Evolutionary conservation across 1,140 invertebrate genomes (phyloP), one percentile per base, ranked within the genome.

Genomic region (Dysdera silvatica): DNA sequence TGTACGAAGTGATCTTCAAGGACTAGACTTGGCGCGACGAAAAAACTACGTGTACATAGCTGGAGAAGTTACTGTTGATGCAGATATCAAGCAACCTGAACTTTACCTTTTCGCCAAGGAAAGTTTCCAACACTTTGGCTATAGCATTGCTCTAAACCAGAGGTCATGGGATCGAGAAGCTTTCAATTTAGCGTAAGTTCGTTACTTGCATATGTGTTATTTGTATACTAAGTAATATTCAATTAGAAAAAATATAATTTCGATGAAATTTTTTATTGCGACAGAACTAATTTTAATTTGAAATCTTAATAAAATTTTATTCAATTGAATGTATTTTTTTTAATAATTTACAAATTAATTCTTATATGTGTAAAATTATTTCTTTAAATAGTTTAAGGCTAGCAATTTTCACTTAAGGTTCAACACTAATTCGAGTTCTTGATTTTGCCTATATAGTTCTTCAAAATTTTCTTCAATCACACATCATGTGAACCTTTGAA

Each of bases 21-120:
- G 51, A 32, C 24, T 53, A 0, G 12, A 8, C 16, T 32, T 32
- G 18, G 31, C 28, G n/a, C 28, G 31, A 7, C n/a, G 35, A 33
- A 26, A 53, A 32, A 53, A 53, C 24, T 53, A 53, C 31, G 51
- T 32, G 1, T 53, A 53, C 26, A 53, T 53, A 10, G 51, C 26
- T 5, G 51, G 51, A 0, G 26, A 53, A 29, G 10, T 53, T 12
- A 53, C 51, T 0, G 14, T 53, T 10, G n/a, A 35, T 10, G 51
- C 51, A 8, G 51, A 53, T 7, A 53, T 53, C 6, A 16, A 14
- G 20, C 16, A 31, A 10, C 16, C 16, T 16, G n/a, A 24, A 3
- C 4, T 18, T 8, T 53, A 32, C 26, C 0, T 31, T 2, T 53
- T 53, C 32, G 23, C 28, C 3, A 53, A 53, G 18, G 51, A 53